phyloP scores from a whole-genome alignment of 2,797 vertebrate species.

The Graptemys geographica region DNA sequence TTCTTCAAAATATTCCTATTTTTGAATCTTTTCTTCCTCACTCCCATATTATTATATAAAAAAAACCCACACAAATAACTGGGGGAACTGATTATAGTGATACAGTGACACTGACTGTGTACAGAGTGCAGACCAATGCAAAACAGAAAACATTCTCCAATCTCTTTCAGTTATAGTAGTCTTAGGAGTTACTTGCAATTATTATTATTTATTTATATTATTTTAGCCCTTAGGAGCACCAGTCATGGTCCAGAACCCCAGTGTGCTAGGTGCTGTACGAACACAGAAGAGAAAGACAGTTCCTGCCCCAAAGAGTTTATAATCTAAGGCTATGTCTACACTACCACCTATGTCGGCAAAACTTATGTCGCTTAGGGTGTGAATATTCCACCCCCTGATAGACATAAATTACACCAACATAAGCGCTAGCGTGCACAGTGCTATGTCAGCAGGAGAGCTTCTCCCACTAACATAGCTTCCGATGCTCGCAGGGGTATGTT shows the following conservation, averaged over 20 bases:
- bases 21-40: fast-evolving
- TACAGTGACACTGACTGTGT: not conserved
- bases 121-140: fast-evolving
- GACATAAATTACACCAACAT: too few species aligned
- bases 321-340: not conserved
- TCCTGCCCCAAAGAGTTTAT: not conserved
- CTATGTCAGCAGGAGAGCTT: too few species aligned
- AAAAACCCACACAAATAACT: fast-evolving
- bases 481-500: too few species aligned
- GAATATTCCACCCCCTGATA: too few species aligned
- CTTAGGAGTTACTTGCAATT: not conserved
- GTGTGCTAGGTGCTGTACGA: not conserved
- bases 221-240: not conserved
- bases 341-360: too few species aligned
- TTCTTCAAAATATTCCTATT: fast-evolving
- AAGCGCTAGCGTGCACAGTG: too few species aligned
- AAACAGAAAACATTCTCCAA: too few species aligned
- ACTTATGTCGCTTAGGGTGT: too few species aligned
- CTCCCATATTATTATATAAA: fast-evolving
- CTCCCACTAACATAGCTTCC: too few species aligned
- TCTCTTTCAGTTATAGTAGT: not conserved
- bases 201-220: not conserved
- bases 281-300: not conserved
- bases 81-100: fast-evolving
- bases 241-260: not conserved